Conservation (phyloP, 2,888 invertebrate species). For the Eurytoma californica region DNA sequence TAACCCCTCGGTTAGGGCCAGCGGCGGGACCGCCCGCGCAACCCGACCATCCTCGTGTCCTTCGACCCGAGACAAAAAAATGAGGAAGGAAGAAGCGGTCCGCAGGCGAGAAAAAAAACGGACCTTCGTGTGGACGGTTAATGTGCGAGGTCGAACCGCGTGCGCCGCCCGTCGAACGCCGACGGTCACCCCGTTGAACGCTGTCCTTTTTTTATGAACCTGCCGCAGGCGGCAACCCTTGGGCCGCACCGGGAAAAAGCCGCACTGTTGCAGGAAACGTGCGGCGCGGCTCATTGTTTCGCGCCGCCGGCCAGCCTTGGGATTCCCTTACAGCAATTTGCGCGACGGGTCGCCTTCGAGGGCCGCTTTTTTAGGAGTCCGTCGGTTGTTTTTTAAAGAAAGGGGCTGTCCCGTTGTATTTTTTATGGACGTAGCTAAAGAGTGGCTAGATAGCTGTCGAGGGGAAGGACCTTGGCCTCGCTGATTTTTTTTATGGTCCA, state of each 20-base stretch:
- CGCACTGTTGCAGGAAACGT: conserved; percentile 73
- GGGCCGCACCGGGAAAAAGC: conserved; percentile 64
- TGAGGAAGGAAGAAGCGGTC: conserved; percentile 3
- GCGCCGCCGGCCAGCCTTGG: conserved; percentile 68
- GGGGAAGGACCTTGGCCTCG: conserved; percentile 33
- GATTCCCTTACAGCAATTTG: conserved; percentile 62
- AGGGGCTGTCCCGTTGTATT: background rate
- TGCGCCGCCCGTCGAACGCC: conserved; percentile 21
- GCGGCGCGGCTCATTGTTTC: conserved; percentile 57
- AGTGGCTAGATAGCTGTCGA: background rate
- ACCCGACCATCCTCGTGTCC: conserved; percentile 55
- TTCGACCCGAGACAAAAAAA: conserved; percentile 44
- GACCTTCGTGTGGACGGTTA: conserved; percentile 20
- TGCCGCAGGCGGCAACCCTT: conserved; percentile 69
- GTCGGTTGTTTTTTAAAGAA: background rate
- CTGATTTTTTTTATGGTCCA: conserved; percentile 30
- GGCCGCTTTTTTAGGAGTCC: conserved; percentile 43
- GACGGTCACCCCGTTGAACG: conserved; percentile 60
- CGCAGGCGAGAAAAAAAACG: conserved; percentile 27
- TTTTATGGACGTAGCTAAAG: background rate
- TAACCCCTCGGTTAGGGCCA: conserved; percentile 55
- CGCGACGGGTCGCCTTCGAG: conserved; percentile 63
- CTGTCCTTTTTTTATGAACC: conserved; percentile 51
- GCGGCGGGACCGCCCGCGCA: conserved; percentile 44
- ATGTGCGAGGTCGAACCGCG: conserved; percentile 33